Percentiles rank a stretch among this genome's conserved stretches.
phyloP scores from a whole-genome alignment of 2,113 vertebrate species.

The Mus spicilegus region DNA sequence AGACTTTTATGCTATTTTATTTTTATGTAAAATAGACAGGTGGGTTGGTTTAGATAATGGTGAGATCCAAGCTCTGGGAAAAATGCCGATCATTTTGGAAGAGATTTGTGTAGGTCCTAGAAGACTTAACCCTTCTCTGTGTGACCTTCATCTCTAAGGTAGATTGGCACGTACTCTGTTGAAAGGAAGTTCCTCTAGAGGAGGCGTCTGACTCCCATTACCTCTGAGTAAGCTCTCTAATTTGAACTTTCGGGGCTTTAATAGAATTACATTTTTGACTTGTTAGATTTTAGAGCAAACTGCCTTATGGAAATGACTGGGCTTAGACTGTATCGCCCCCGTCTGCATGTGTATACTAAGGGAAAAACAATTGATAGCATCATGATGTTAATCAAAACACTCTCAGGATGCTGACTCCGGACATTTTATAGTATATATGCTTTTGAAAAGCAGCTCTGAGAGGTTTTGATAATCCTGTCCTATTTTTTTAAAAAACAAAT shows the following conservation, averaged over 20 bases:
- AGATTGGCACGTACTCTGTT: neutral
- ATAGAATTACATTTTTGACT: slow-evolving; percentile 10
- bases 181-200: neutral
- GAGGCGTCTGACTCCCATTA: neutral
- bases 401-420: neutral
- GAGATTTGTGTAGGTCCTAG: slow-evolving; percentile 56
- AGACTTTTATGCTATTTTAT: slow-evolving; percentile 8
- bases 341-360: slow-evolving; percentile 3
- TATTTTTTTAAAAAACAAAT: neutral
- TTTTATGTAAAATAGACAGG: neutral
- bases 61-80: slow-evolving; percentile 8
- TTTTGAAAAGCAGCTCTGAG: neutral
- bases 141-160: slow-evolving; percentile 49
- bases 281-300: slow-evolving; percentile 52
- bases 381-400: slow-evolving; percentile 45
- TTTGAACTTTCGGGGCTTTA: slow-evolving; percentile 26
- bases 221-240: neutral
- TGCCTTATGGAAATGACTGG: slow-evolving; percentile 19
- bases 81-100: slow-evolving; percentile 45
- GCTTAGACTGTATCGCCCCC: neutral
- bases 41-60: slow-evolving; percentile 18
- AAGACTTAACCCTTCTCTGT: slow-evolving; percentile 42
- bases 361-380: slow-evolving; percentile 27
- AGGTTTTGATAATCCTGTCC: slow-evolving; percentile 23
- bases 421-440: neutral